Evolutionary conservation across 2,113 vertebrate genomes (phyloP), one percentile per base, ranked within the genome.

Genomic region (Apeltes quadracus): DNA sequence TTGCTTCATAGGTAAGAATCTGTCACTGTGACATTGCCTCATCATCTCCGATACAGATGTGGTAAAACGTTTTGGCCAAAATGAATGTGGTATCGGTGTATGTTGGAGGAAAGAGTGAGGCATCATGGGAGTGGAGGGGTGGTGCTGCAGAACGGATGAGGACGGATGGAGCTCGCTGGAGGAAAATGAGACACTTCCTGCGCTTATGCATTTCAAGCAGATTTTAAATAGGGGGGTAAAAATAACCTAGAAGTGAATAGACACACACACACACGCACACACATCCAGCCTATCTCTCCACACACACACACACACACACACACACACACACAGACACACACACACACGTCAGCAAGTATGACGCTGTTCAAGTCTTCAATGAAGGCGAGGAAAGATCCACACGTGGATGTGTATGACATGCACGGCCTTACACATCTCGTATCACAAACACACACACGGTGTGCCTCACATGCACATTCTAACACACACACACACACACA

Each of bases 161-260:
- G 77, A 68, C 67, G 76, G 64, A n/a, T 5, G 61, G 70, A 68
- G 53, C 67, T 68, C 5, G 41, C 54, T 56, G 54, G 61, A 79
- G 58, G 72, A 75, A 82, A 81, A 81, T 69, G 76, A 85, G 73
- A 87, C 34, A 57, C 75, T 81, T 84, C 75, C 78, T 82, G 76
- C 22, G 44, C 80, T 80, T 84, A 58, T 88, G 84, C 82, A 80
- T 83, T 69, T 69, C 38, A 29, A 83, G 83, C 86, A 85, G 71
- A 86, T 87, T 90, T 86, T 85, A 79, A 84, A 83, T 69, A 70
- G 62, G 58, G 66, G 67, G 50, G 48, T 81, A 84, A 89, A 79
- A 84, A 88, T 88, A 88, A 83, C 74, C 73, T 25, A 38, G 59
- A n/a, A 70, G 53, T 51, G 39, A 41, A 25, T 4, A 3, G 36